Conservation (phyloP, 35 echinoderm and acorn worm genomes). For the Ophioderma brevispina region DNA sequence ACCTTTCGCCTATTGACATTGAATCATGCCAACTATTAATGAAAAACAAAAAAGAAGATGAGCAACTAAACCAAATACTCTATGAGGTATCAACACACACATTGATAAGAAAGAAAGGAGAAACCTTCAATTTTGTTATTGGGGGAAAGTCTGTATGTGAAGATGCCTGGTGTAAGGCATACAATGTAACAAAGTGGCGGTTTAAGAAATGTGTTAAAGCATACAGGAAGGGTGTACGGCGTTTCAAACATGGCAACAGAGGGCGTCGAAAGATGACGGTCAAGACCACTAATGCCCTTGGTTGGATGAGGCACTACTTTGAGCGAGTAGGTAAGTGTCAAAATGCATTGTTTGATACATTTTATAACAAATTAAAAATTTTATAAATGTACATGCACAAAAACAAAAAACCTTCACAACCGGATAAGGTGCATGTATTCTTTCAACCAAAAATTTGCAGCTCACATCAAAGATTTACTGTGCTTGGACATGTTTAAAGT, state of each 20-base stretch:
- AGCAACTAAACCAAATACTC: not conserved
- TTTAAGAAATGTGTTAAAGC: not conserved
- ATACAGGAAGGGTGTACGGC: not conserved
- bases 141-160: constrained; percentile 13
- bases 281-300: not conserved
- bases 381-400: not conserved
- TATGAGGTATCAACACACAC: not conserved
- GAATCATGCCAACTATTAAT: not conserved
- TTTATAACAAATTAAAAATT: not conserved
- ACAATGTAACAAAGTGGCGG: not conserved
- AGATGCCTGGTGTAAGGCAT: not conserved
- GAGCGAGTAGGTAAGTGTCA: not conserved
- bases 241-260: not conserved
- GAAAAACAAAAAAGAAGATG: not conserved
- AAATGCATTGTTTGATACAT: not conserved
- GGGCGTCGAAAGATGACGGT: not conserved
- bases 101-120: not conserved
- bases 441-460: not conserved
- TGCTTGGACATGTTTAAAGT: not conserved
- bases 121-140: not conserved
- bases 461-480: not conserved
- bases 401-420: not conserved
- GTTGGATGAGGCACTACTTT: not conserved
- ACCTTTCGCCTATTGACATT: not conserved
- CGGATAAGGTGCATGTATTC: not conserved